Percentiles rank a stretch among this genome's conserved stretches.
These are phyloP conservation scores for Mormyrus lacerda DNA, from an alignment of 2,113 vertebrate genomes.

Conservation along the genomic window DNA sequence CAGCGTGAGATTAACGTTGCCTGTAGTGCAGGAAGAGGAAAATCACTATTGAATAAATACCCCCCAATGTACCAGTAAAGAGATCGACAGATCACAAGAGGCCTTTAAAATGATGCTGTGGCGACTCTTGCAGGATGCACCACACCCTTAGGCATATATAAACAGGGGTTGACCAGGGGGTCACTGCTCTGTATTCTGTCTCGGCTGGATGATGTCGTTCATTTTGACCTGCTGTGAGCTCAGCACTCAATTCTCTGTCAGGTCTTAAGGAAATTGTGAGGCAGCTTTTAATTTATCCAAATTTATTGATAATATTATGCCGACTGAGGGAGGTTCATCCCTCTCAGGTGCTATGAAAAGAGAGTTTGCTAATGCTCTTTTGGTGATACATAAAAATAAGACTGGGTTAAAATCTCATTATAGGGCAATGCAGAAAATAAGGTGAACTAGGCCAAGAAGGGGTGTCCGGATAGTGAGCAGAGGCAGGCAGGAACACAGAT, in stretches of 20 bases:
- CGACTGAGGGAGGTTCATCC: not conserved
- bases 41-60: not conserved
- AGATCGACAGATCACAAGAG: not conserved
- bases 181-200: not conserved
- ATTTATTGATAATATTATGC: not conserved
- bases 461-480: not conserved
- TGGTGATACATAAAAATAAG: not conserved
- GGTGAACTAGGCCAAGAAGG: not conserved
- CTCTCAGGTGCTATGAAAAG: not conserved
- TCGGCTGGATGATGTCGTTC: not conserved
- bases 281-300: not conserved
- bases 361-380: not conserved
- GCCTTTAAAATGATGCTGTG: not conserved
- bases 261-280: not conserved
- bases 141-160: not conserved
- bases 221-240: not conserved
- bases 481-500: not conserved
- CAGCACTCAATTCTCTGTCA: not conserved
- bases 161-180: not conserved
- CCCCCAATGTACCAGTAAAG: not conserved
- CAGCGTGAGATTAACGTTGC: not conserved
- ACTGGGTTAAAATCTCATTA: not conserved
- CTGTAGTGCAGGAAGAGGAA: not conserved
- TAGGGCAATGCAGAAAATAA: not conserved
- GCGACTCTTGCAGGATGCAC: not conserved